phyloP scores from a whole-genome alignment of 2,888 invertebrate species.

The Entomobrya multifasciata region DNA sequence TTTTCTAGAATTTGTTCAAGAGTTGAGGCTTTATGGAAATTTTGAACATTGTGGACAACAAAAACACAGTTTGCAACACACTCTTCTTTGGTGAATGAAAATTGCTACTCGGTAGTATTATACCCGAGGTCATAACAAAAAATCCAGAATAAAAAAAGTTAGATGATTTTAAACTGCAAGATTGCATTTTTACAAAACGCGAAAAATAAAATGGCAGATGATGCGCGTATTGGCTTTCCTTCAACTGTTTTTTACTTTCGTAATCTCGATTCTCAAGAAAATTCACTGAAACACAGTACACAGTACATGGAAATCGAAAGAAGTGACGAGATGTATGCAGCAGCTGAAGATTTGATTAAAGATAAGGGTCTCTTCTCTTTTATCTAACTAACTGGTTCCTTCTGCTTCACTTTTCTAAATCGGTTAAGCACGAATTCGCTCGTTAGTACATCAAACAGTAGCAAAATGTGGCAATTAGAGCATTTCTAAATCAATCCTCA shows the following conservation, averaged over 20 bases:
- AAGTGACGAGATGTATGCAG: neutral
- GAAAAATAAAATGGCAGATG: no score
- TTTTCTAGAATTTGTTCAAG: neutral
- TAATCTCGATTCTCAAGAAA: no score
- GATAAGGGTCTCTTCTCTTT: neutral
- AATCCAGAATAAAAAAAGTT: no score
- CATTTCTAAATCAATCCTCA: constrained; percentile 41
- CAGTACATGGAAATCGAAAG: neutral
- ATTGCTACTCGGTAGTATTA: no score
- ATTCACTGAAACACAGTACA: neutral
- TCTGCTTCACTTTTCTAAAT: constrained; percentile 32
- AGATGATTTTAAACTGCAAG: no score
- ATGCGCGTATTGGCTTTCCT: no score
- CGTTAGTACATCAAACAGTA: constrained; percentile 51
- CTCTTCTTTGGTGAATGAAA: constrained; percentile 46
- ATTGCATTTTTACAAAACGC: no score
- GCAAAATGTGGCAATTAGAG: constrained; percentile 51
- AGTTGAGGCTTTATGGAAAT: neutral
- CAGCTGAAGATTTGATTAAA: neutral
- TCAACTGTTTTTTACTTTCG: no score
- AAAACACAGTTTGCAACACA: constrained; percentile 15
- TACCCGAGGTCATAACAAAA: no score
- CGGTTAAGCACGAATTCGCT: constrained; percentile 33
- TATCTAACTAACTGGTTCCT: constrained; percentile 31
- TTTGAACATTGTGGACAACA: neutral